Conservation (phyloP, 2,888 invertebrate genomes). For the Heteromurus nitidus region DNA sequence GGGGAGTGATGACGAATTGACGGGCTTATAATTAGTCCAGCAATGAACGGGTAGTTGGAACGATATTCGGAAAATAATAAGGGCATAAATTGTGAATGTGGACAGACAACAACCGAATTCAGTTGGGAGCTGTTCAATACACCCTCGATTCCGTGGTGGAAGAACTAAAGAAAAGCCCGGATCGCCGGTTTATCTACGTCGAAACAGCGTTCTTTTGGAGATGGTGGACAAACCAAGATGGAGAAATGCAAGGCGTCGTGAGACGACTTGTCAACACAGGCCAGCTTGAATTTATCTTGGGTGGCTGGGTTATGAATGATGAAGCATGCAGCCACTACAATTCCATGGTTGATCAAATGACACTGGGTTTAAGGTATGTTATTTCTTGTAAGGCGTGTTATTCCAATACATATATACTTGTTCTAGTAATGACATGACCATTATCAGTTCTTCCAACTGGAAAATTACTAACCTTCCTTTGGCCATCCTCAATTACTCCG, state of each 20-base stretch:
- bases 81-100: too few relatives aligned
- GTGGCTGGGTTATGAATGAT: conserved; percentile 76
- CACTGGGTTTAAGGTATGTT: conserved; percentile 85
- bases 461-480: too few relatives aligned
- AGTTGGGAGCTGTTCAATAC: conserved; percentile 88
- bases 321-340: conserved; percentile 75
- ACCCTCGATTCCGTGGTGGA: conserved; percentile 90
- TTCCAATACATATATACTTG: too few relatives aligned
- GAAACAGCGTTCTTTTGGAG: conserved; percentile 78
- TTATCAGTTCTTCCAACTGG: too few relatives aligned
- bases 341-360: conserved; percentile 84
- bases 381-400: too few relatives aligned
- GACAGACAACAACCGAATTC: not conserved
- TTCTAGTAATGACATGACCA: too few relatives aligned
- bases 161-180: conserved; percentile 78
- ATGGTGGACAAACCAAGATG: conserved; percentile 86
- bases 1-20: too few relatives aligned
- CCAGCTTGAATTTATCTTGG: conserved; percentile 76
- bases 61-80: too few relatives aligned
- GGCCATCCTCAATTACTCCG: too few relatives aligned
- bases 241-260: conserved; percentile 80
- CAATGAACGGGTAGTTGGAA: too few relatives aligned
- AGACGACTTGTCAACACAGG: conserved; percentile 83
- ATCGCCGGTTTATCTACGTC: conserved; percentile 77
- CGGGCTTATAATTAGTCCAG: too few relatives aligned